These are phyloP conservation scores for Odontocolon sp. DNA, from an alignment of 2,888 invertebrate genomes.

Conservation along the genomic window DNA sequence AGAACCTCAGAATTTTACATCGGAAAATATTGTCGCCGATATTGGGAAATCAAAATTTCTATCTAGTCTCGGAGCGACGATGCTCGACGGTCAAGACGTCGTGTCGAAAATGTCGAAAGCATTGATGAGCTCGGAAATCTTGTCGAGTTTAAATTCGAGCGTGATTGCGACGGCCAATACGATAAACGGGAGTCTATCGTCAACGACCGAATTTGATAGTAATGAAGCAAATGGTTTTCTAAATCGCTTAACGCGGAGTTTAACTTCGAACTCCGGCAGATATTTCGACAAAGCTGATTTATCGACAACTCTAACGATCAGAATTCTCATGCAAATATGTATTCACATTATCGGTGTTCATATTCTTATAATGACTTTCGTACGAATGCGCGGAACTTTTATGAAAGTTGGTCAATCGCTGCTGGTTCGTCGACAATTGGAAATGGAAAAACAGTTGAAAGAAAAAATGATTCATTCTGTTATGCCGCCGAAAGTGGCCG, in stretches of 20 bases:
- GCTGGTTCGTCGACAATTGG: slow-evolving; percentile 93
- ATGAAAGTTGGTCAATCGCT: slow-evolving; percentile 98
- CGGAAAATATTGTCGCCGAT: not conserved
- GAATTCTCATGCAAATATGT: slow-evolving; percentile 92
- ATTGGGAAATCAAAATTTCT: slow-evolving; percentile 50
- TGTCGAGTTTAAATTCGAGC: slow-evolving; percentile 65
- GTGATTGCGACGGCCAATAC: slow-evolving; percentile 33
- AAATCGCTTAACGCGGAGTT: not conserved
- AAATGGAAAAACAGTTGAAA: slow-evolving; percentile 96
- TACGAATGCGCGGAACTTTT: slow-evolving; percentile 96
- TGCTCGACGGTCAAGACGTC: slow-evolving; percentile 47
- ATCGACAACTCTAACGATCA: slow-evolving; percentile 83
- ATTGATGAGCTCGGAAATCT: slow-evolving; percentile 56
- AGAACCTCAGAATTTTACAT: slow-evolving; percentile 24
- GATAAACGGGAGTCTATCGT: slow-evolving; percentile 12
- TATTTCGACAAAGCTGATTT: slow-evolving; percentile 68
- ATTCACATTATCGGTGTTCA: slow-evolving; percentile 96
- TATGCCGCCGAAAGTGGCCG: slow-evolving; percentile 97
- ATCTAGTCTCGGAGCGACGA: slow-evolving; percentile 56
- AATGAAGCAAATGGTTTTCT: too few relatives aligned
- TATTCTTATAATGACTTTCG: slow-evolving; percentile 95
- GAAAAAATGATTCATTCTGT: slow-evolving; percentile 99
- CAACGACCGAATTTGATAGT: not conserved
- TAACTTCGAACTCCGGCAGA: slow-evolving; percentile 24
- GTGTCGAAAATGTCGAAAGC: slow-evolving; percentile 54